Conservation (phyloP, 1,140 invertebrate species). For the Lordiphosa clarofinis region DNA sequence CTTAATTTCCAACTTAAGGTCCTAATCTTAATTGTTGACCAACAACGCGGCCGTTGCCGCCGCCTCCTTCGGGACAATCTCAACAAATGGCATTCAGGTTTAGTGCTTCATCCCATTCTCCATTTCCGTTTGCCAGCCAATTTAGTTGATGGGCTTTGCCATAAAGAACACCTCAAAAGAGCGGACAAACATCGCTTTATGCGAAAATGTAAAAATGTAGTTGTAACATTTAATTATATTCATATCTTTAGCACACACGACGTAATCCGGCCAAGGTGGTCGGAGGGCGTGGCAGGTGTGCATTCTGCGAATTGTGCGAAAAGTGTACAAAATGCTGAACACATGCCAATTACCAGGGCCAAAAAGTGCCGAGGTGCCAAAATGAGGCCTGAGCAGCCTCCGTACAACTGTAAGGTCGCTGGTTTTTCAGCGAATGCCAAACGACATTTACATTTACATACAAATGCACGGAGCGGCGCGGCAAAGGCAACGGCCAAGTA, state of each 20-base stretch:
- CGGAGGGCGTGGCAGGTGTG: constrained; percentile 30
- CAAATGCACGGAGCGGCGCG: constrained; percentile 31
- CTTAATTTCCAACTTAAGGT: constrained; percentile 69
- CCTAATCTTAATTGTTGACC: constrained; percentile 73
- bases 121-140: constrained; percentile 29
- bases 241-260: constrained; percentile 70
- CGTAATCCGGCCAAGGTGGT: constrained; percentile 44
- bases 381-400: constrained; percentile 55
- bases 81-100: constrained; percentile 58
- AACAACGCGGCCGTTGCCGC: constrained; percentile 22
- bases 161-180: constrained; percentile 49
- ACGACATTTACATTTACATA: constrained; percentile 57
- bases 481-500: constrained; percentile 4
- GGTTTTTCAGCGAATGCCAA: constrained; percentile 35
- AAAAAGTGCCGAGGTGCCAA: constrained; percentile 67
- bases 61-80: constrained; percentile 8
- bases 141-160: constrained; percentile 64
- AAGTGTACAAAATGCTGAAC: constrained; percentile 75
- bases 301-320: constrained; percentile 69
- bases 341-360: constrained; percentile 69
- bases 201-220: constrained; percentile 63
- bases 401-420: constrained; percentile 33
- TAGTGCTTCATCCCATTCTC: constrained; percentile 20
- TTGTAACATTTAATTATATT: constrained; percentile 78
- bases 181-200: constrained; percentile 48